Percentiles rank a stretch among this genome's conserved stretches.
Conservation (phyloP, 1,140 invertebrate species). For the Conus betulinus region DNA sequence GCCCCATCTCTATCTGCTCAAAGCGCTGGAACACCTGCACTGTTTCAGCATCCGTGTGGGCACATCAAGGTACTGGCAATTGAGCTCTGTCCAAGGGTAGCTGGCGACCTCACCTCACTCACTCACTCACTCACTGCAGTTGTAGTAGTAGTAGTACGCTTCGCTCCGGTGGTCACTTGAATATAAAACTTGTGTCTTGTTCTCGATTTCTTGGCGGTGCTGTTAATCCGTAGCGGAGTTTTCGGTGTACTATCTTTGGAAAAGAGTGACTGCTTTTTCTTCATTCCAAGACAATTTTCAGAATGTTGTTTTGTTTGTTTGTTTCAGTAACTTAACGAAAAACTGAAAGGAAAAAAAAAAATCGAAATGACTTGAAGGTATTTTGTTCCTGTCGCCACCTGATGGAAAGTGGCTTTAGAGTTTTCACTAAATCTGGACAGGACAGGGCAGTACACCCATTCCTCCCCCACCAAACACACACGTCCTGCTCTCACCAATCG, state of each 20-base stretch:
- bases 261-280: not conserved
- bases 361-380: not conserved
- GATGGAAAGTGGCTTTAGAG: not conserved
- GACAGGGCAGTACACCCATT: not conserved
- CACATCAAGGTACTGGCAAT: conserved; percentile 11
- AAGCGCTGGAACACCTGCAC: conserved; percentile 26
- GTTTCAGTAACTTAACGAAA: not conserved
- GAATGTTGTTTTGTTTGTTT: not conserved
- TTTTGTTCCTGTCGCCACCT: not conserved
- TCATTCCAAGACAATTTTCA: not conserved
- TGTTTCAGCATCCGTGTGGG: conserved; percentile 35
- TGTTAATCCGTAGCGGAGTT: not conserved
- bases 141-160: not conserved
- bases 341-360: not conserved
- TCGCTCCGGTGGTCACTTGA: not conserved
- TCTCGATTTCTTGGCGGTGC: not conserved
- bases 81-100: not conserved
- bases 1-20: conserved; percentile 32
- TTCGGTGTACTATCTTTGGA: not conserved
- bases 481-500: not conserved
- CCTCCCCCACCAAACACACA: not conserved
- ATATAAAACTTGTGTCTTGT: not conserved
- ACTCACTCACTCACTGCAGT: not conserved
- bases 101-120: no score
- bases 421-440: not conserved